Conservation (phyloP, 2,113 vertebrate species). For the Progne subis region DNA sequence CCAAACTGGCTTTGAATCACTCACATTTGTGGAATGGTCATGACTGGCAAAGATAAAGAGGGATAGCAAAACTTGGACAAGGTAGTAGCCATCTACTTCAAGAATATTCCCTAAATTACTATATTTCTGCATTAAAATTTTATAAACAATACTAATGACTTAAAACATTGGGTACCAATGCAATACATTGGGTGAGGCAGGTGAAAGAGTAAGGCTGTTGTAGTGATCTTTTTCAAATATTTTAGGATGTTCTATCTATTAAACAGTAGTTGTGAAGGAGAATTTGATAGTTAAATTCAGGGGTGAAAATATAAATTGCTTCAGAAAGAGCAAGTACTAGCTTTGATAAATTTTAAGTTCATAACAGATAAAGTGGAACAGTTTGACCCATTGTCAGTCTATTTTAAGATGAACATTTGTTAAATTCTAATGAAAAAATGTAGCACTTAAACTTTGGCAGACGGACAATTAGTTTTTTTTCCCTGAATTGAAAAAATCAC, state of each 20-base stretch:
- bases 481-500: constrained; percentile 44
- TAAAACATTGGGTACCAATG: not conserved
- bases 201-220: not conserved
- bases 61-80: not conserved
- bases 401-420: constrained; percentile 85
- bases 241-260: not conserved
- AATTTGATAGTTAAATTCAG: constrained; percentile 31
- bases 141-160: not conserved
- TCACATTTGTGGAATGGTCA: not conserved
- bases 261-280: not conserved
- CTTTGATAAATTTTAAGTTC: constrained; percentile 72
- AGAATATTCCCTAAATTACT: not conserved
- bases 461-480: constrained; percentile 63
- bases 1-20: not conserved
- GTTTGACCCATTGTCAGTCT: constrained; percentile 78
- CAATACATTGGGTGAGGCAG: not conserved
- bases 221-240: not conserved
- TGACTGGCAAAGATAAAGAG: not conserved
- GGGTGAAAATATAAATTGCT: constrained; percentile 63
- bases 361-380: constrained; percentile 61
- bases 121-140: not conserved
- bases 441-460: constrained; percentile 81
- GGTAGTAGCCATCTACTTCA: not conserved
- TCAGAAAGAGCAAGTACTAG: constrained; percentile 51
- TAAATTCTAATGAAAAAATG: constrained; percentile 82